Evolutionary conservation across 2,113 vertebrate genomes (phyloP).

Genomic region (Catharus bicknelli): DNA sequence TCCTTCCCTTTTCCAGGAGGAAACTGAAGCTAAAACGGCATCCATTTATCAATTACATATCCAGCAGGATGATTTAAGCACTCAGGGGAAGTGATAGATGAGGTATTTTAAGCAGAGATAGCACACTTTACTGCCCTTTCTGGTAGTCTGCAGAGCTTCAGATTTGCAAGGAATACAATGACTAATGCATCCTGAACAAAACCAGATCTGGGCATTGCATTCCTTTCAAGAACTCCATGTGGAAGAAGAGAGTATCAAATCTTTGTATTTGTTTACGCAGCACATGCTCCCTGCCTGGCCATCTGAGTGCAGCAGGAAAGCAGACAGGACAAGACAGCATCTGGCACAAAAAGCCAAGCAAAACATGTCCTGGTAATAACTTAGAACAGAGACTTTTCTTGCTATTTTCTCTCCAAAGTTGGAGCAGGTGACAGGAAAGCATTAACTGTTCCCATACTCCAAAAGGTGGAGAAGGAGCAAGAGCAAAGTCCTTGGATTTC

Average conservation of each 20-base stretch:
- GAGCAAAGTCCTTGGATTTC: background rate
- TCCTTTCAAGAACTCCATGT: background rate
- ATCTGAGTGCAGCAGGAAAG: background rate
- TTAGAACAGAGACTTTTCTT: background rate
- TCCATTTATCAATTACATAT: background rate
- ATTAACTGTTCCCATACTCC: background rate
- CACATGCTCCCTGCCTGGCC: background rate
- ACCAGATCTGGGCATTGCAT: background rate
- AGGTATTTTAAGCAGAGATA: slow-evolving; percentile 25
- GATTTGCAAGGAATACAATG: background rate
- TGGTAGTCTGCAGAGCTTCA: background rate
- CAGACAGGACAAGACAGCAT: background rate
- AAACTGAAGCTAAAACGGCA: background rate
- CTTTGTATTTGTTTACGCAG: background rate
- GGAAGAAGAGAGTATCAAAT: background rate
- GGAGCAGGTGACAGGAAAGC: background rate
- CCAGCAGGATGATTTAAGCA: slow-evolving; percentile 11
- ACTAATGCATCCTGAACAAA: slow-evolving; percentile 18
- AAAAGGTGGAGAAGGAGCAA: background rate
- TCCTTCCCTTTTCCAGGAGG: background rate
- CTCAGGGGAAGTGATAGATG: background rate
- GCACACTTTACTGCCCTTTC: background rate
- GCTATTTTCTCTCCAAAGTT: background rate
- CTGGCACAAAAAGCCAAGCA: slow-evolving; percentile 4
- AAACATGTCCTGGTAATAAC: background rate